Evolutionary conservation across 2,797 vertebrate genomes (phyloP), one percentile per base, ranked within the genome.

Genomic region (Perodicticus potto): DNA sequence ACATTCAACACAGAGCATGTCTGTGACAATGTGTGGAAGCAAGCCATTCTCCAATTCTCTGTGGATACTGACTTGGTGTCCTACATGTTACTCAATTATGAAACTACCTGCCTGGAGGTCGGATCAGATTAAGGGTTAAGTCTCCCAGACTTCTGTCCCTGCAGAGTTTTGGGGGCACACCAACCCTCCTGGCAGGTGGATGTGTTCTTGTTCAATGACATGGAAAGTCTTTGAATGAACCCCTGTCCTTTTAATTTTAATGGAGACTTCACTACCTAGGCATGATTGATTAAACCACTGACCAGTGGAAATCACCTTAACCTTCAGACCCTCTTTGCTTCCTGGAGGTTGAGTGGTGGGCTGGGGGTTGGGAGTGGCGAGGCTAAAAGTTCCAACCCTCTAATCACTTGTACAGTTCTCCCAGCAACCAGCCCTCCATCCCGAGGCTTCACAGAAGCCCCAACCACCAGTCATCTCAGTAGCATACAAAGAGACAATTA

Each of bases 201-300:
- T 69, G 20, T 49, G 25, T 53, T 77, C 27, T 63, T 70, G 23
- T 13, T 34, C 13, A 29, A 17, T 32, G n/a, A 40, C 3, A 17
- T 63, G 37, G 84, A 92, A 63, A 27, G 13, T 49, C 29, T 72
- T 72, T 84, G 53, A 70, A 63, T 84, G 53, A 70, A 55, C 61
- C n/a, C 22, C 9, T 43, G 77, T 27, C 4, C 11, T 11, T 57
- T 73, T 59, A 10, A 7, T 34, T 34, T 95, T 63, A 34, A 6
- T 77, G 43, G 40, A n/a, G 53, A 6, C 27, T 83, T 69, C 84
- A 9, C 27, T 27, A 32, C 8, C 34, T 29, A 37, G 23, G 10
- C 4, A 20, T 17, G 23, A 34, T 7, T 55, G 55, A 45, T 61
- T 70, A 40, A 23, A 5, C 43, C 29, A 89, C 0, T 25, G n/a